Base-by-base conservation (phyloP, 1,140 invertebrate species). In the Meloidogyne floridensis region DNA sequence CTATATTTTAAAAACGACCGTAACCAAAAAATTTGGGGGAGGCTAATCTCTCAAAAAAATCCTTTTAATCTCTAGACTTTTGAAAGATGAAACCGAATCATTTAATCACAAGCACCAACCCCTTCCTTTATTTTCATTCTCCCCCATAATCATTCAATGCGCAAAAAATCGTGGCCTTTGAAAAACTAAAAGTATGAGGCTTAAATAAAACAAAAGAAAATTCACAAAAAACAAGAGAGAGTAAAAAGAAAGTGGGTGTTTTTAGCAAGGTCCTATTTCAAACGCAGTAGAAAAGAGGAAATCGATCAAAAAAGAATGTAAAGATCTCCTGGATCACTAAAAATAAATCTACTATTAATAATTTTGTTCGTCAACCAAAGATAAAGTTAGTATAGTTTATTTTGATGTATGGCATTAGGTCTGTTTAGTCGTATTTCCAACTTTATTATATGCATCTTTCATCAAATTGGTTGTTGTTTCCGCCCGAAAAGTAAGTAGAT, bases 351-450 rank as follows among this genome's bases (percentile, higher is more conserved):
- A 32, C 32, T 32, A 32, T 32, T 32, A 32, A 32, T 32, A 32
- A 32, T 32, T n/a, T n/a, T 32, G 32, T 32, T 32, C 32, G 32
- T 32, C 32, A 15, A 13, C 56, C 13, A 32, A 59, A 59, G 3
- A 32, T 32, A 15, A 15, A 15, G 15, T 15, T 59, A 59, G 1
- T 59, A 3, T 54, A 11, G 8, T 59, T 59, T n/a, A n/a, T n/a
- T n/a, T n/a, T 59, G 56, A 59, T 59, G 56, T 59, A 59, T 59
- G 59, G n/a, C 71, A 15, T 32, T 78, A 71, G 77, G 43, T 42
- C 11, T 78, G 77, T 78, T 71, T 47, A 70, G 20, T 47, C 51
- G 77, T 43, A 15, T 78, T 42, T 59, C 71, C 15, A 78, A 70
- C 59, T 71, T 70, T 20, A 20, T 43, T 18, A 71, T 65, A 3